A percentile compares a stretch with the other conserved stretches of the same genome.
phyloP scores from a whole-genome alignment of 2,888 invertebrate species.

The Drosophila phalerata region DNA sequence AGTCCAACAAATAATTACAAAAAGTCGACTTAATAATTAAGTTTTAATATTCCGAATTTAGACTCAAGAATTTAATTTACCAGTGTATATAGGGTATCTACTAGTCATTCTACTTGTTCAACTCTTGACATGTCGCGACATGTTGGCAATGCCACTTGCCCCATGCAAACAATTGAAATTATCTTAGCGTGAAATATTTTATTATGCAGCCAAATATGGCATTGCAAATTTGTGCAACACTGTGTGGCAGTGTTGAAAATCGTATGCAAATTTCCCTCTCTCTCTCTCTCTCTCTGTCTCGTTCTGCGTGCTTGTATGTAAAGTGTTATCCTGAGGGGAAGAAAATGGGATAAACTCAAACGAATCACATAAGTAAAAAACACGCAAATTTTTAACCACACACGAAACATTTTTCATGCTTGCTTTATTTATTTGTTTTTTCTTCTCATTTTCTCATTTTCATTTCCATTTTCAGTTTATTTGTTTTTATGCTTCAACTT shows the following conservation, averaged over 20 bases:
- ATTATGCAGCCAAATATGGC: constrained; percentile 33
- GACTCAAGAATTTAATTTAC: not conserved
- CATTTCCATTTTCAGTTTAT: constrained; percentile 26
- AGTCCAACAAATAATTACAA: not conserved
- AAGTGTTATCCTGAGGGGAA: constrained; percentile 23
- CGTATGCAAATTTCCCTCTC: constrained; percentile 12
- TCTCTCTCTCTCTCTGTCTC: not conserved
- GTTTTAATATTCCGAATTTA: not conserved
- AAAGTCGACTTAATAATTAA: not conserved
- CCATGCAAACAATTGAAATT: constrained; percentile 40
- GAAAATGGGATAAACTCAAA: constrained; percentile 43
- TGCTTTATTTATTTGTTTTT: constrained; percentile 58
- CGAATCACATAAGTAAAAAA: constrained; percentile 40
- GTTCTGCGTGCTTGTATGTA: not conserved
- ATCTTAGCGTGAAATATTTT: constrained; percentile 46
- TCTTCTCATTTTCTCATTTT: constrained; percentile 29
- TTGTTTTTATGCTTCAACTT: constrained; percentile 27
- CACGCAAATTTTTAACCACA: constrained; percentile 63
- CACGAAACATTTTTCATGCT: constrained; percentile 64
- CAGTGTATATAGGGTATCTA: not conserved
- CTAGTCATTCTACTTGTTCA: not conserved
- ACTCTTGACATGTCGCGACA: constrained; percentile 45
- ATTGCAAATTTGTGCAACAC: constrained; percentile 23
- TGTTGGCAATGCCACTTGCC: constrained; percentile 44
- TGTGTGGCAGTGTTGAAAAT: constrained; percentile 38